Evolutionary conservation across 30 jellyfish, hydroid and myxozoan genomes (phyloP).

Genomic region (Haliclystus octoradiatus): DNA sequence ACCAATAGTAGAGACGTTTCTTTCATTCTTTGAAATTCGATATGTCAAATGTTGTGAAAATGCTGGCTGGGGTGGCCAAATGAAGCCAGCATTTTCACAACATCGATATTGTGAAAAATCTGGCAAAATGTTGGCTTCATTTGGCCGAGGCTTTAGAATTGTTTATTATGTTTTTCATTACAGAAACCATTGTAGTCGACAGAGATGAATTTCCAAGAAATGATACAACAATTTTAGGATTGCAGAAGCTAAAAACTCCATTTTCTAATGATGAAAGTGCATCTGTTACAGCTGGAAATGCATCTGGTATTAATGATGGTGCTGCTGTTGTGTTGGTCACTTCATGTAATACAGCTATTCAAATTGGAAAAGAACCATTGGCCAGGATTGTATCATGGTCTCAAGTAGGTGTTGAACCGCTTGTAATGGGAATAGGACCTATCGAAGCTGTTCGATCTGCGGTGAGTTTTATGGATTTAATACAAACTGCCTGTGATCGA

Average conservation of each 20-base stretch:
- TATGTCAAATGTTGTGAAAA: too few relatives aligned
- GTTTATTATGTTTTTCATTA: not conserved
- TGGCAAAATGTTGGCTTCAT: too few relatives aligned
- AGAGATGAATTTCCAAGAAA: constrained; percentile 71
- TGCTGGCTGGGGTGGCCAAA: too few relatives aligned
- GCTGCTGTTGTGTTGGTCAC: constrained; percentile 84
- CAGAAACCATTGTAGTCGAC: constrained; percentile 18
- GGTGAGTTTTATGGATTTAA: constrained; percentile 27
- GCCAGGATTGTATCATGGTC: constrained; percentile 83
- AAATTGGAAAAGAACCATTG: constrained; percentile 33
- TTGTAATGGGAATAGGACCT: constrained; percentile 94
- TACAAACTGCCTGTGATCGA: not conserved
- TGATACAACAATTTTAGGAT: constrained; percentile 43
- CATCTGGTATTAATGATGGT: constrained; percentile 92
- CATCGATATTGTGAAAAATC: too few relatives aligned
- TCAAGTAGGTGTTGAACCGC: constrained; percentile 92
- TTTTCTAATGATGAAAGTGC: too few relatives aligned
- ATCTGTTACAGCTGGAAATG: constrained; percentile 92
- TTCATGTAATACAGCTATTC: constrained; percentile 28
- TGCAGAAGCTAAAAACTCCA: constrained; percentile 26
- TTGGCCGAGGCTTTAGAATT: too few relatives aligned
- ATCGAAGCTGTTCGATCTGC: constrained; percentile 68
- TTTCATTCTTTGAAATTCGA: too few relatives aligned
- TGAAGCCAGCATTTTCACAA: too few relatives aligned
- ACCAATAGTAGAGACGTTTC: too few relatives aligned